A percentile compares a stretch with the other conserved stretches of the same genome.
Evolutionary conservation across 2,888 invertebrate species (phyloP).

Genomic region (Eretmocerus hayati): DNA sequence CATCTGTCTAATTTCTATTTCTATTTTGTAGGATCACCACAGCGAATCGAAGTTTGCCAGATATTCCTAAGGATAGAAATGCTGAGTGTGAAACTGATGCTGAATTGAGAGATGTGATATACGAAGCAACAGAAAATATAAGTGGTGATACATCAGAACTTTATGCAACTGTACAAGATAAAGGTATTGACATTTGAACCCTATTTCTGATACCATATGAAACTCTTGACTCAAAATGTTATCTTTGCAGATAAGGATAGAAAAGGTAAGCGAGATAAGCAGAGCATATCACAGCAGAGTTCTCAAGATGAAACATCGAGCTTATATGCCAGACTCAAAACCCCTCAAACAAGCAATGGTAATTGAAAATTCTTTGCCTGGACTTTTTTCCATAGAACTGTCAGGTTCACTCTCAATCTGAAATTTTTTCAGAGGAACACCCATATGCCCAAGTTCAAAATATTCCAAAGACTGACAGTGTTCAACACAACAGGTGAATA

Average conservation of each 20-base stretch:
- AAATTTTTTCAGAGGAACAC: constrained; percentile 50
- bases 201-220: not conserved
- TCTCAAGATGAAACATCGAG: constrained; percentile 57
- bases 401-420: constrained; percentile 1
- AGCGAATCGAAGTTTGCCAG: constrained; percentile 74
- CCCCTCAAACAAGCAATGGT: constrained; percentile 61
- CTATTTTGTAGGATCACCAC: constrained; percentile 49
- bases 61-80: constrained; percentile 68
- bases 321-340: constrained; percentile 60
- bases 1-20: no score
- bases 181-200: constrained; percentile 36
- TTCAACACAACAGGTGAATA: constrained; percentile 35
- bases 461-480: constrained; percentile 37
- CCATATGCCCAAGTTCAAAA: constrained; percentile 68
- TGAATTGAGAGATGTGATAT: constrained; percentile 37
- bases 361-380: constrained; percentile 28
- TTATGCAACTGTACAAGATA: constrained; percentile 73
- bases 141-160: constrained; percentile 77
- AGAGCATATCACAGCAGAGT: constrained; percentile 57
- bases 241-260: constrained; percentile 28
- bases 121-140: constrained; percentile 41
- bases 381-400: constrained; percentile 9
- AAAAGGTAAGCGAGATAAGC: constrained; percentile 40
- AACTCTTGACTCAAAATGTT: not conserved
- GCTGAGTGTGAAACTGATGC: constrained; percentile 47